Evolutionary conservation across 2,888 invertebrate species (phyloP), one percentile per base, ranked within the genome.

Genomic region (Pyrgus malvae): DNA sequence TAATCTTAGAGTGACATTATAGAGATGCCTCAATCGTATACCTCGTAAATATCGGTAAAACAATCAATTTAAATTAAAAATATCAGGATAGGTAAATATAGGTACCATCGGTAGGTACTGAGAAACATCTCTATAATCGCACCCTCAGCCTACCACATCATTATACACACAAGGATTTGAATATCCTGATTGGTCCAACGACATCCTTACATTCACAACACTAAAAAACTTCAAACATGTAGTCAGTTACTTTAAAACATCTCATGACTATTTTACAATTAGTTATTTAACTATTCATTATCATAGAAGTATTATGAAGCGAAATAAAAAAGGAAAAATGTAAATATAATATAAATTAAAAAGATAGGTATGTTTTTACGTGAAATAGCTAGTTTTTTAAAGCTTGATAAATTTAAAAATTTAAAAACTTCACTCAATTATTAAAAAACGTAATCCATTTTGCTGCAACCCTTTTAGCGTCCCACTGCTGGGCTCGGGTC

Each of bases 171-270:
- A 3, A 48, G 27, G 19, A 19, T 38, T 38, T 41, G 38, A 50
- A 56, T 46, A 45, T 53, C 51, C 40, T 35, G 46, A 53, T 61
- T 61, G 61, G 61, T 61, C 61, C 61, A 42, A 51, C 55, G 25
- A 57, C 53, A 53, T 54, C 7, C 51, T 48, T 40, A 40, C 48
- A 40, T 31, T 49, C 48, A 40, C 48, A 31, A 49, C 40, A 40
- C 29, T 38, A 49, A 17, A 40, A 49, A 49, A 40, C 19, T 49
- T 40, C n/a, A 49, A 38, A 27, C 27, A 33, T 59, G 48, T 50
- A 25, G 37, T 56, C 38, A 41, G 48, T 50, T 54, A 54, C 31
- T 19, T 44, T 45, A 42, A 23, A 37, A 58, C 21, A 48, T 27
- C 3, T 12, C 19, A 31, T 16, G 14, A 31, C 8, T 12, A 17